phyloP scores from a whole-genome alignment of 2,888 invertebrate species.

The Hololepta plana region DNA sequence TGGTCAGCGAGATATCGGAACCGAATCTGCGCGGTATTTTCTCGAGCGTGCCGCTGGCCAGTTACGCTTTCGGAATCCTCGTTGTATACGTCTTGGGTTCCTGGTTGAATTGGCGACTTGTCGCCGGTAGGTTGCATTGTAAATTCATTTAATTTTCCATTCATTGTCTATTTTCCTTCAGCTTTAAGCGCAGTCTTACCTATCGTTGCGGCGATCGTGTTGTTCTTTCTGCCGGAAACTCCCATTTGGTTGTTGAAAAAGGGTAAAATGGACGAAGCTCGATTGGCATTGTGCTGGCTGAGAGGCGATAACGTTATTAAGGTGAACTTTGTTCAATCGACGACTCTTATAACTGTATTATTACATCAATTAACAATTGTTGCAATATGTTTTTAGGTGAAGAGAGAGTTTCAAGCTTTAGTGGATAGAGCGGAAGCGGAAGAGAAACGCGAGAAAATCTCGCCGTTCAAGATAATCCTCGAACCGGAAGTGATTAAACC shows the following conservation, averaged over 20 bases:
- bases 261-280: slow-evolving; percentile 34
- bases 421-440: slow-evolving; percentile 41
- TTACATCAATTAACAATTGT: no score
- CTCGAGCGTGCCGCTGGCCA: slow-evolving; percentile 53
- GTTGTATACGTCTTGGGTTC: slow-evolving; percentile 55
- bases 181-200: slow-evolving; percentile 40
- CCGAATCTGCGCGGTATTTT: slow-evolving; percentile 49
- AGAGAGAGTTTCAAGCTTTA: slow-evolving; percentile 42
- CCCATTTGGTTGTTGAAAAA: slow-evolving; percentile 55
- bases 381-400: slow-evolving; percentile 34
- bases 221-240: slow-evolving; percentile 52
- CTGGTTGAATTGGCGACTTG: slow-evolving; percentile 46
- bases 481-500: slow-evolving; percentile 51
- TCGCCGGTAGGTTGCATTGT: slow-evolving; percentile 36
- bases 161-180: slow-evolving; percentile 26
- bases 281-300: slow-evolving; percentile 21
- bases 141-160: slow-evolving; percentile 2
- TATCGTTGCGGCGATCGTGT: slow-evolving; percentile 35
- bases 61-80: slow-evolving; percentile 57
- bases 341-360: no score
- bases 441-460: slow-evolving; percentile 13
- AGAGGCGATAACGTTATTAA: slow-evolving; percentile 20
- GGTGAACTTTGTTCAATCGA: no score
- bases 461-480: slow-evolving; percentile 27
- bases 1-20: slow-evolving; percentile 59